Conservation (phyloP, 1,140 invertebrate species). For the Drosophila santomea region DNA sequence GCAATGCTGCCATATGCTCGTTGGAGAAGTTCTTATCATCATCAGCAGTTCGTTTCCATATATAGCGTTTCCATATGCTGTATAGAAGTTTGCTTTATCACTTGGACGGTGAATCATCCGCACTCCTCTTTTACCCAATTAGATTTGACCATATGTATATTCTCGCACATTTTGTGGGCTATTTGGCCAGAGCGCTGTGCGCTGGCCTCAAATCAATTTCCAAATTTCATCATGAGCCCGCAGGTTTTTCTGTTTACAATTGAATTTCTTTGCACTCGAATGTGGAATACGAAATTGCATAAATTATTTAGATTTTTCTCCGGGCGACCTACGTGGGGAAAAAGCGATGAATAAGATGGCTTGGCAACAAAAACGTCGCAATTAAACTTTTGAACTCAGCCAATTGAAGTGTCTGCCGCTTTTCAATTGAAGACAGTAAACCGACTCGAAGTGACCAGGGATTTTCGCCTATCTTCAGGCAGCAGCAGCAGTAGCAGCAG, state of each 20-base stretch:
- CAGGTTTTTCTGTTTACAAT: slow-evolving; percentile 70
- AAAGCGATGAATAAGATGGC: slow-evolving; percentile 1
- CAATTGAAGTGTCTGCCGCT: slow-evolving; percentile 69
- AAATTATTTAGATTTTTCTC: slow-evolving; percentile 74
- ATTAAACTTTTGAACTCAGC: slow-evolving; percentile 72
- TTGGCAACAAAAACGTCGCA: slow-evolving; percentile 26
- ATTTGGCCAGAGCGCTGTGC: slow-evolving; percentile 14
- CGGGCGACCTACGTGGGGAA: neutral
- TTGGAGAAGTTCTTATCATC: slow-evolving; percentile 29
- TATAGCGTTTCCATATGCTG: slow-evolving; percentile 5
- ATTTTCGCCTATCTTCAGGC: slow-evolving; percentile 13
- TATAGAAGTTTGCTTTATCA: slow-evolving; percentile 5
- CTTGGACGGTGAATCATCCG: slow-evolving; percentile 24
- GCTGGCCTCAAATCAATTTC: slow-evolving; percentile 67
- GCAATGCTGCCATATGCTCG: slow-evolving; percentile 25
- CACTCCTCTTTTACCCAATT: slow-evolving; percentile 8
- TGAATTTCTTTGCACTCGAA: slow-evolving; percentile 70
- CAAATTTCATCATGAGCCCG: slow-evolving; percentile 70
- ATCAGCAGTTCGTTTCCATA: slow-evolving; percentile 37
- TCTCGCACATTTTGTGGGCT: slow-evolving; percentile 18
- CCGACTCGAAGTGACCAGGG: slow-evolving; percentile 5
- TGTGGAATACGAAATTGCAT: slow-evolving; percentile 62
- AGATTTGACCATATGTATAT: slow-evolving; percentile 40
- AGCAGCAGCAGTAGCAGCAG: slow-evolving; percentile 1
- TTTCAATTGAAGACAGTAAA: slow-evolving; percentile 58